Percentiles rank a stretch among this genome's conserved stretches.
Evolutionary conservation across 1,140 invertebrate genomes (phyloP).

Genomic region (Lepidurus arcticus): DNA sequence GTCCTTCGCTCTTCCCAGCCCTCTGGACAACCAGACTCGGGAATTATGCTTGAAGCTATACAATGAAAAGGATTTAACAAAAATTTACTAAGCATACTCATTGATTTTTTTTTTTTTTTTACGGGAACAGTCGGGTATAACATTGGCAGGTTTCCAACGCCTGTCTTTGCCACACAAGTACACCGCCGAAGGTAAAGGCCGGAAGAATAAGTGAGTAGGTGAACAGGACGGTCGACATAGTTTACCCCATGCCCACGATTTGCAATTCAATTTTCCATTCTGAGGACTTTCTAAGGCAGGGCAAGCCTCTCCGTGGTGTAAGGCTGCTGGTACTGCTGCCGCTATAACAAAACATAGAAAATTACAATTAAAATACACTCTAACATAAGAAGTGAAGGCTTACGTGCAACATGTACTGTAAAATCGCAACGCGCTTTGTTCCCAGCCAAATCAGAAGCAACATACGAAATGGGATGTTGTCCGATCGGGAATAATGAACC

Average conservation of each 20-base stretch:
- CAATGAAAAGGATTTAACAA: slow-evolving; percentile 10
- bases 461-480: slow-evolving; percentile 56
- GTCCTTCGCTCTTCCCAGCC: slow-evolving; percentile 32
- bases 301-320: slow-evolving; percentile 28
- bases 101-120: background rate
- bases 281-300: slow-evolving; percentile 25
- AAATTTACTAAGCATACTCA: too few relatives aligned
- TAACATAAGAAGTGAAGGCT: slow-evolving; percentile 31
- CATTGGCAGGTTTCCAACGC: slow-evolving; percentile 29
- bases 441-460: slow-evolving; percentile 57
- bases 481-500: slow-evolving; percentile 54
- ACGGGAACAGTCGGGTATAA: slow-evolving; percentile 31
- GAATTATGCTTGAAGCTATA: slow-evolving; percentile 29
- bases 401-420: slow-evolving; percentile 56
- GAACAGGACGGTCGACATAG: slow-evolving; percentile 32
- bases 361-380: background rate
- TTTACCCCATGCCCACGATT: slow-evolving; percentile 33
- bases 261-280: slow-evolving; percentile 32
- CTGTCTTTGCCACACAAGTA: slow-evolving; percentile 31
- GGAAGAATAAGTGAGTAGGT: slow-evolving; percentile 30
- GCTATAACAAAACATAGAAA: background rate
- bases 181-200: slow-evolving; percentile 31
- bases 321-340: slow-evolving; percentile 24
- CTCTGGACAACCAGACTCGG: slow-evolving; percentile 26
- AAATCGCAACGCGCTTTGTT: slow-evolving; percentile 57